These are phyloP conservation scores for Hemaris fuciformis DNA, from an alignment of 2,888 invertebrate genomes.

Conservation along the genomic window DNA sequence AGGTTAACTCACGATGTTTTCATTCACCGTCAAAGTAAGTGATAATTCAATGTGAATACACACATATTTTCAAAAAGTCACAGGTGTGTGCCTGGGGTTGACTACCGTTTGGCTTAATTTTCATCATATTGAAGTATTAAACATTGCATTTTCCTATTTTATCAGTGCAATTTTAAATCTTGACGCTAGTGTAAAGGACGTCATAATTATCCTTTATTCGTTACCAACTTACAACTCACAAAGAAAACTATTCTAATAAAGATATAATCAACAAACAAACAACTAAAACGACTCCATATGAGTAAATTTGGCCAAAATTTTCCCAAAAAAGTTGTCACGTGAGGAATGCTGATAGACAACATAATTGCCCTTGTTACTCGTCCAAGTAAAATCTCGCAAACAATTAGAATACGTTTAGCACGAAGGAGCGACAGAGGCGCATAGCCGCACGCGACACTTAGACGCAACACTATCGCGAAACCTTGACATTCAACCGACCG, in stretches of 20 bases:
- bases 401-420: neutral
- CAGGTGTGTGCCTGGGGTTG: too few relatives aligned
- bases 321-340: neutral
- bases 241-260: neutral
- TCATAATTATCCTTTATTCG: too few relatives aligned
- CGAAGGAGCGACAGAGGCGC: neutral
- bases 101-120: too few relatives aligned
- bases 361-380: neutral
- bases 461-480: neutral
- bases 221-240: too few relatives aligned
- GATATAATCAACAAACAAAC: neutral
- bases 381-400: neutral
- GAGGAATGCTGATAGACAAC: neutral
- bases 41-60: too few relatives aligned
- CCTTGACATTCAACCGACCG: slow-evolving; percentile 1
- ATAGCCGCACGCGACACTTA: slow-evolving; percentile 7
- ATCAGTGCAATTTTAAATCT: too few relatives aligned
- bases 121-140: too few relatives aligned
- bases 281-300: neutral
- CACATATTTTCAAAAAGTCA: too few relatives aligned
- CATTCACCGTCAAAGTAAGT: too few relatives aligned
- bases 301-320: neutral
- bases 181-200: too few relatives aligned
- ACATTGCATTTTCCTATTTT: too few relatives aligned
- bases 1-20: too few relatives aligned